Evolutionary conservation across 2,888 invertebrate genomes (phyloP).

Genomic region (Coleophora deauratella): DNA sequence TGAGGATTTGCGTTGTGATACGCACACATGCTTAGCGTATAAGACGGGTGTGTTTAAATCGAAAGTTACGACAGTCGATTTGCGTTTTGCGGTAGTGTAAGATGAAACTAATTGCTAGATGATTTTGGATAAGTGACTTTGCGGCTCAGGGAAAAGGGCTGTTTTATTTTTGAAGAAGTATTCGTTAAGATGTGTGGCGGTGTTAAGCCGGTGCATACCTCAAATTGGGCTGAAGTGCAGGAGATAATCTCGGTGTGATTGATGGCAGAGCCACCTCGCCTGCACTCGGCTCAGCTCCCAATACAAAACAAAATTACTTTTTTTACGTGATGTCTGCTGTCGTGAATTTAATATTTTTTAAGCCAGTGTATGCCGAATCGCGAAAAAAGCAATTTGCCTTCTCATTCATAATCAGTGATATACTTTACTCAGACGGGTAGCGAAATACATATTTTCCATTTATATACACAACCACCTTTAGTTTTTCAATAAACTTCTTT

Average conservation of each 20-base stretch:
- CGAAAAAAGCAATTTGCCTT: no score
- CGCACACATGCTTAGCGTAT: slow-evolving; percentile 25
- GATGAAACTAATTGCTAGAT: no score
- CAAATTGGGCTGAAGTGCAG: slow-evolving; percentile 73
- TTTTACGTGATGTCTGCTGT: slow-evolving; percentile 1
- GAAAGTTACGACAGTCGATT: slow-evolving; percentile 2
- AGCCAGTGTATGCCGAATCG: no score
- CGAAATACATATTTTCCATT: no score
- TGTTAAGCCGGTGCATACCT: slow-evolving; percentile 63
- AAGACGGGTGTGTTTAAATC: slow-evolving; percentile 4
- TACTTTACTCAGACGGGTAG: no score
- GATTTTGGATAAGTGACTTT: neutral
- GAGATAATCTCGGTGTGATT: slow-evolving; percentile 79
- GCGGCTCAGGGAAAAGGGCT: neutral
- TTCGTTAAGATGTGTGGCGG: slow-evolving; percentile 34
- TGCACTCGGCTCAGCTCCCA: slow-evolving; percentile 15
- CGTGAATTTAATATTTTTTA: neutral
- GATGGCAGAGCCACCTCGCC: slow-evolving; percentile 55
- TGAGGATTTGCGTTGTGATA: slow-evolving; percentile 52
- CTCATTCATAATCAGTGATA: no score
- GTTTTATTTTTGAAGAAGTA: neutral
- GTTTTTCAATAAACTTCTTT: no score
- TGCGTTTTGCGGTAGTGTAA: neutral
- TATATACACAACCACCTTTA: no score
- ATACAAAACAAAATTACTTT: neutral